Evolutionary conservation across 2,888 invertebrate genomes (phyloP), one percentile per base, ranked within the genome.

Genomic region (Drosophila emarginata): DNA sequence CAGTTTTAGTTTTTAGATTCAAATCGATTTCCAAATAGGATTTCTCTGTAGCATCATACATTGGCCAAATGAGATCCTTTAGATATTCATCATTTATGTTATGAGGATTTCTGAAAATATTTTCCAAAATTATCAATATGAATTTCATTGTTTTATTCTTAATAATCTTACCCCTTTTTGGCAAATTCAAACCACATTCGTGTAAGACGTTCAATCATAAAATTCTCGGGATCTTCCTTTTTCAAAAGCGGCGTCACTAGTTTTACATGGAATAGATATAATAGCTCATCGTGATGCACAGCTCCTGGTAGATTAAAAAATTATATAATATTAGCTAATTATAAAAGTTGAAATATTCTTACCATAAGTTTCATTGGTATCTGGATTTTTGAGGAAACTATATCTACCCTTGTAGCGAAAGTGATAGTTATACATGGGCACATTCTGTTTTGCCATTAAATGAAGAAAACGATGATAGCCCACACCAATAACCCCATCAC

Each of bases 331-430:
- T 1, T 36, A 32, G 11, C 12, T 1, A 4, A 45, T n/a, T 6
- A 11, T 0, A 12, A 4, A 4, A 2, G 14, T 0, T 12, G 14
- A 21, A 11, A 12, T 11, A 21, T 45, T 52, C 81, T 87, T 82
- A 94, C 94, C 93, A 61, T 91, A 90, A 1, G 93, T 92, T 74
- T 92, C 91, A 61, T 88, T 81, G 6, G 64, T 87, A 1, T 73
- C 71, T 1, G 91, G 92, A 5, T 93, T 92, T 67, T 92, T 92
- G 59, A 82, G 92, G 80, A 93, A 92, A 79, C 94, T 94, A 78
- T 93, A 93, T 68, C 93, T 92, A 14, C 95, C 95, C 71, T 93
- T 92, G 81, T 94, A 94, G 1, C 93, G 92, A 76, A 95, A 94
- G 62, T 93, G 89, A 83, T 94, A 94, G 76, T 94, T 94, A 88